These are phyloP conservation scores for Progne subis DNA, from an alignment of 2,113 vertebrate species.

Conservation along the genomic window DNA sequence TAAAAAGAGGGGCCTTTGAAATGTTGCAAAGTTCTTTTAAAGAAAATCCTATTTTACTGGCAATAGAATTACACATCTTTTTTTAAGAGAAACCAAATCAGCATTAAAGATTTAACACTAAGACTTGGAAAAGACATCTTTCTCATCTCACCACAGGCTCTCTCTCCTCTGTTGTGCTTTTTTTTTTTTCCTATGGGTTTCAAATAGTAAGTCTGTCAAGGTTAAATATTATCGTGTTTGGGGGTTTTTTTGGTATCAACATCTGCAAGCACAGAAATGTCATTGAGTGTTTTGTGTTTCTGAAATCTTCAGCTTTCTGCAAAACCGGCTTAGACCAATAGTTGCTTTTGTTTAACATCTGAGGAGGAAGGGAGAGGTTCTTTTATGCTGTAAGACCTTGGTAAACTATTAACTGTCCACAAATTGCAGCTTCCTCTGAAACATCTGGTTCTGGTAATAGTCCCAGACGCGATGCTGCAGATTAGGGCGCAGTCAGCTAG, in stretches of 20 bases:
- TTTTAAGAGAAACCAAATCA: neutral
- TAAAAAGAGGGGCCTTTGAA: neutral
- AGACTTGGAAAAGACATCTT: neutral
- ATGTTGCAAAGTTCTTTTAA: neutral
- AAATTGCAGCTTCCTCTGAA: constrained; percentile 6
- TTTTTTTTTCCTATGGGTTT: neutral
- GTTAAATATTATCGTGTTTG: neutral
- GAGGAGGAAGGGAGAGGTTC: neutral
- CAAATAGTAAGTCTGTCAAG: neutral
- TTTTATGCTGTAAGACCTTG: neutral
- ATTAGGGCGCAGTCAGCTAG: neutral
- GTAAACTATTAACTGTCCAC: neutral
- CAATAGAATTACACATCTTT: neutral
- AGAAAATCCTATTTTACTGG: neutral
- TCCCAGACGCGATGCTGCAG: neutral
- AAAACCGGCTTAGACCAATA: neutral
- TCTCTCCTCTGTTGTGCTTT: neutral
- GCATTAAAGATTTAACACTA: neutral
- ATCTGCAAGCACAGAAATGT: neutral
- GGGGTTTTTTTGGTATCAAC: neutral
- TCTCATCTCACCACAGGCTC: neutral
- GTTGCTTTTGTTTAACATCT: neutral
- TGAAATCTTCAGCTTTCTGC: neutral
- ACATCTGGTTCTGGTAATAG: neutral
- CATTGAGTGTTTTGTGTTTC: neutral